Conservation (phyloP, 2,888 invertebrate species). For the Orthosia gothica region DNA sequence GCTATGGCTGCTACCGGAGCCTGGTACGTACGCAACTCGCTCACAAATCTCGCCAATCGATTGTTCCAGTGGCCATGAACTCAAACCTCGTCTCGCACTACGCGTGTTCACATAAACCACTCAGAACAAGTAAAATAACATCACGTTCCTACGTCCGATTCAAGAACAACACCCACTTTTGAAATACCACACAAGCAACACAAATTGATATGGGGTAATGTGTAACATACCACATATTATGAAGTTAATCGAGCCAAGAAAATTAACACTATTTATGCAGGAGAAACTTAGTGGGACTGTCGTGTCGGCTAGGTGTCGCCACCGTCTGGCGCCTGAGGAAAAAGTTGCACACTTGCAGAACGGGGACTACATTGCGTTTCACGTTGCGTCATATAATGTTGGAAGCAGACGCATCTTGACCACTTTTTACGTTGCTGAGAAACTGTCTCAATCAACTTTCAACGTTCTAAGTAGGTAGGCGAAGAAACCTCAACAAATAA, state of each 20-base stretch:
- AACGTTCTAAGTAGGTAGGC: constrained; percentile 66
- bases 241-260: constrained; percentile 64
- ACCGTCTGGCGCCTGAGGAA: constrained; percentile 82
- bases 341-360: constrained; percentile 80
- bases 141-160: constrained; percentile 69
- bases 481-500: constrained; percentile 47
- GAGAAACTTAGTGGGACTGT: constrained; percentile 80
- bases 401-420: constrained; percentile 74
- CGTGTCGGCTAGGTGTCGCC: constrained; percentile 67
- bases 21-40: constrained; percentile 70
- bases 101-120: constrained; percentile 75
- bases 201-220: constrained; percentile 38
- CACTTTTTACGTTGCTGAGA: constrained; percentile 76
- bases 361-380: constrained; percentile 84
- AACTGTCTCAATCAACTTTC: constrained; percentile 77
- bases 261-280: constrained; percentile 82
- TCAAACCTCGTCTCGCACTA: constrained; percentile 76
- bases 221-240: constrained; percentile 49
- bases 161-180: constrained; percentile 67
- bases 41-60: constrained; percentile 83
- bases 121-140: constrained; percentile 74
- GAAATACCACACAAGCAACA: constrained; percentile 39
- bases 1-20: constrained; percentile 73
- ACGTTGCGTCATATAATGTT: constrained; percentile 81
- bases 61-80: constrained; percentile 88